These are phyloP conservation scores for Chouioia cunea DNA, from an alignment of 2,888 invertebrate species.

Conservation along the genomic window DNA sequence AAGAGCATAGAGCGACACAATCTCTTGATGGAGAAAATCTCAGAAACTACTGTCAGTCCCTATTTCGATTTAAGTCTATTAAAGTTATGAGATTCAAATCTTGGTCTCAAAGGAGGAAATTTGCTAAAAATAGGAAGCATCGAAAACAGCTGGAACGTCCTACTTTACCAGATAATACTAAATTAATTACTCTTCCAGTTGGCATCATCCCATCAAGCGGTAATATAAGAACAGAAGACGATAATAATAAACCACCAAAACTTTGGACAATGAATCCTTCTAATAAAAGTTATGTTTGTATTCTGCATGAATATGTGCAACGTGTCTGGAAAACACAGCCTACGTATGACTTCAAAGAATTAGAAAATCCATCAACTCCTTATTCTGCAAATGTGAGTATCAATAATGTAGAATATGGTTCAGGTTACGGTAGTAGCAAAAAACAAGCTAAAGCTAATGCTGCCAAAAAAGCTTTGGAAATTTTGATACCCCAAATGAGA, in stretches of 20 bases:
- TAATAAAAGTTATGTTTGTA: conserved; percentile 95
- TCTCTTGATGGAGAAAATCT: conserved; percentile 83
- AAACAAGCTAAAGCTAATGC: conserved; percentile 96
- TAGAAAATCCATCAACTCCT: conserved; percentile 93
- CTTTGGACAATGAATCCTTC: conserved; percentile 99
- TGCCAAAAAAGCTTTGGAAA: conserved; percentile 88
- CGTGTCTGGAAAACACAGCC: conserved; percentile 95
- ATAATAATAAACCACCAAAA: conserved; percentile 71
- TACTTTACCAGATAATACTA: conserved; percentile 89
- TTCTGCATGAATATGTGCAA: conserved; percentile 97
- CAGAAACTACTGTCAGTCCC: conserved; percentile 84
- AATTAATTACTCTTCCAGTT: conserved; percentile 91
- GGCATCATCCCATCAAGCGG: conserved; percentile 65
- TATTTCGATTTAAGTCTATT: conserved; percentile 91
- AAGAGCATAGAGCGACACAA: conserved; percentile 86
- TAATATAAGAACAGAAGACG: conserved; percentile 60
- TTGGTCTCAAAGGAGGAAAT: conserved; percentile 92
- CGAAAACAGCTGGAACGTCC: conserved; percentile 85
- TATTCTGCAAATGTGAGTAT: conserved; percentile 95
- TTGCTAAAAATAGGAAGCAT: conserved; percentile 84
- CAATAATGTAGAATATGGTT: conserved; percentile 92
- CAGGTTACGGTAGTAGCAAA: conserved; percentile 94
- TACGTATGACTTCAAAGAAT: conserved; percentile 90
- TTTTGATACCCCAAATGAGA: conserved; percentile 92
- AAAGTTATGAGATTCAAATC: conserved; percentile 89